phyloP scores from a whole-genome alignment of 2,113 vertebrate species.

The Paramisgurnus dabryanus region DNA sequence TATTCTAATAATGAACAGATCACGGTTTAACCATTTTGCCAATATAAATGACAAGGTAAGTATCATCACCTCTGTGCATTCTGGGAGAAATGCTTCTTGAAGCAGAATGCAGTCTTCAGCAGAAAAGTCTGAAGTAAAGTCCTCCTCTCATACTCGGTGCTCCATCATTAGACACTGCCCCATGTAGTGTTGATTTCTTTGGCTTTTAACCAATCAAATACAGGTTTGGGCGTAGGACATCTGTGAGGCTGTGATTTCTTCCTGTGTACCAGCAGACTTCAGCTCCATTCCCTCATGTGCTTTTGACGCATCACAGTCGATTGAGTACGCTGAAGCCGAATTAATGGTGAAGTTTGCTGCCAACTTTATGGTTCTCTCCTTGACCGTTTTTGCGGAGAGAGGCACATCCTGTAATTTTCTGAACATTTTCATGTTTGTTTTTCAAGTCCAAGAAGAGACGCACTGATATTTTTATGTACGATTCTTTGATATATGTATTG shows the following conservation, averaged over 20 bases:
- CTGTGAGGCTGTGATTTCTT: too few relatives aligned
- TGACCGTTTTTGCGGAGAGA: conserved; percentile 58
- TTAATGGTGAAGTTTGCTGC: conserved; percentile 53
- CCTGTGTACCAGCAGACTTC: conserved; percentile 41
- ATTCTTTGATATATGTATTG: conserved; percentile 7
- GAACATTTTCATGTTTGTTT: conserved; percentile 54
- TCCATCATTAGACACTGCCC: conserved; percentile 54
- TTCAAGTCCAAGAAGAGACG: conserved; percentile 45
- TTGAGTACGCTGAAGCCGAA: conserved; percentile 43
- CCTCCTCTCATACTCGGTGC: conserved; percentile 40
- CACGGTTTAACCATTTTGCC: conserved; percentile 55
- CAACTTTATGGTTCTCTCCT: conserved; percentile 58
- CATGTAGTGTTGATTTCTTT: conserved; percentile 51
- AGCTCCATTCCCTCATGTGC: conserved; percentile 40
- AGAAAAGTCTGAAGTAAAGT: conserved; percentile 15
- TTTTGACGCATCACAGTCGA: conserved; percentile 41
- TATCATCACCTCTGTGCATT: conserved; percentile 46
- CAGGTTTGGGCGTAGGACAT: conserved; percentile 35
- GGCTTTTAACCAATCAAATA: conserved; percentile 40
- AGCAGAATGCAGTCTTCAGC: conserved; percentile 52
- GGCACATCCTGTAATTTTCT: conserved; percentile 54
- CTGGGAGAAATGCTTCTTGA: conserved; percentile 39
- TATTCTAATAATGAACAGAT: conserved; percentile 50
- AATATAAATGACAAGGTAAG: conserved; percentile 55
- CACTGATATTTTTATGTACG: conserved; percentile 27